These are phyloP conservation scores for Sarotherodon lohbergeri DNA, from an alignment of 2,113 vertebrate genomes.

Conservation along the genomic window DNA sequence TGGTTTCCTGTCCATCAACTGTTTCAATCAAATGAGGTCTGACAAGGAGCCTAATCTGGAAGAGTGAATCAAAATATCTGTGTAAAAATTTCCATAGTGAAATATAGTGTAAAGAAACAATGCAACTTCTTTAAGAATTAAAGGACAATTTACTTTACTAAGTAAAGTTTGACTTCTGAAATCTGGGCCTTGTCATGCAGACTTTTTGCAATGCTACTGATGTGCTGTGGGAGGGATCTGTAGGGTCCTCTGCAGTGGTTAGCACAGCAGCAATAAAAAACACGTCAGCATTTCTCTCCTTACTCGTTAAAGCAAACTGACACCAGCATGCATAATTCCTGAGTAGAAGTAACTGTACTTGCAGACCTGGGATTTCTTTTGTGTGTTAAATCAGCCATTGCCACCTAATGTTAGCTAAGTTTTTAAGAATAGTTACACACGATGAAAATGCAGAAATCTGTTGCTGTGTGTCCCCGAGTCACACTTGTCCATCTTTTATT, in stretches of 20 bases:
- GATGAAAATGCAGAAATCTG: background rate
- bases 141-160: background rate
- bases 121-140: background rate
- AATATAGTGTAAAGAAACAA: background rate
- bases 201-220: background rate
- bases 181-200: background rate
- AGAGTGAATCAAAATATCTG: background rate
- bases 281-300: background rate
- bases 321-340: background rate
- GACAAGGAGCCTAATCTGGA: too few relatives aligned
- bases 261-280: background rate
- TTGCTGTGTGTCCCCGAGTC: background rate
- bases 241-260: background rate
- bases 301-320: background rate
- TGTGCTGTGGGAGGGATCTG: background rate
- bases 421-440: background rate
- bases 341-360: background rate
- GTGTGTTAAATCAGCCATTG: background rate
- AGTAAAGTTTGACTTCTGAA: background rate
- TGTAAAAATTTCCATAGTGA: background rate
- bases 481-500: background rate
- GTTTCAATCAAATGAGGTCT: background rate
- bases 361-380: background rate
- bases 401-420: background rate
- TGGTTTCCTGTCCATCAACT: background rate